Base-by-base conservation (phyloP, 1,140 invertebrate species). In the Drosophila miranda region DNA sequence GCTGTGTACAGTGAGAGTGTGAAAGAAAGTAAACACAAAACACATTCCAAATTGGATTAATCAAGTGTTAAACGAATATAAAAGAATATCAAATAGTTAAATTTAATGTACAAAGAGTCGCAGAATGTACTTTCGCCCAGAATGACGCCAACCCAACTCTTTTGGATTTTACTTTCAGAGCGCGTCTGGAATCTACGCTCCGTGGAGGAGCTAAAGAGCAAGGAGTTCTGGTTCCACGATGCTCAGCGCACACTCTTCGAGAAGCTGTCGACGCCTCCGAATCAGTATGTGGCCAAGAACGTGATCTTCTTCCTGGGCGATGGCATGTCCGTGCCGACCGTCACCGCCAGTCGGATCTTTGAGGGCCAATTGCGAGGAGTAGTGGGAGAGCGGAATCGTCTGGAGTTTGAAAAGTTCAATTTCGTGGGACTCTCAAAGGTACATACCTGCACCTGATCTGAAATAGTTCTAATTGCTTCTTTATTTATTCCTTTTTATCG, bases 361-460 rank as follows among this genome's bases (percentile, higher is more conserved):
- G 93, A 93, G 58, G 95, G 95, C 0, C 94, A 96, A 81, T 49
- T 91, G 44, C 83, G 92, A 6, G 92, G 92, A 2, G 91, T 93
- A 2, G 75, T 92, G 2, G 95, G 94, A 1, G 95, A 97, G 91
- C 94, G 96, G 54, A 91, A 92, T 44, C 84, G 93, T 26, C 90
- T 97, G 48, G 93, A 93, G 23, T 96, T 96, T 80, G 96, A 97
- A 76, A 93, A 94, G 58, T 97, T 97, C 74, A 95, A 95, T 3
- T 92, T 94, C 58, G 92, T 93, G 26, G 95, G 94, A 44, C 87
- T 97, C 6, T 93, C 94, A 0, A 96, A 96, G 93, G 95, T 96
- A 90, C 16, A 16, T 16, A 14, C 11, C 7, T 23, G 26, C 42
- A 16, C 21, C 53, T 6, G 9, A 7, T 30, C 23, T 3, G 43